Conservation (phyloP, 1,140 invertebrate genomes). For the Bombus vancouverensis region DNA sequence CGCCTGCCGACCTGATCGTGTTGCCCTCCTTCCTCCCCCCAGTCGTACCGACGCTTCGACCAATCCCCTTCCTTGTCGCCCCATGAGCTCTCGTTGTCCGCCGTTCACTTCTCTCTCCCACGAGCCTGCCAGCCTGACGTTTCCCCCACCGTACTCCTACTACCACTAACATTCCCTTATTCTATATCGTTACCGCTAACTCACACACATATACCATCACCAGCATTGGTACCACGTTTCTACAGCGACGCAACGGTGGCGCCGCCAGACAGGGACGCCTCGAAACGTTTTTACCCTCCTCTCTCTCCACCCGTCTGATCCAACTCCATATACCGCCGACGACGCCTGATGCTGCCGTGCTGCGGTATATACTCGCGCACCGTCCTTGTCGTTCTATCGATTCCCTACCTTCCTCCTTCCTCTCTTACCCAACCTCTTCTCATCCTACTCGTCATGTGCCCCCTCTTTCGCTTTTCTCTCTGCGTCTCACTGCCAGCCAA, state of each 20-base stretch:
- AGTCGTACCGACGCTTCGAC: constrained; percentile 42
- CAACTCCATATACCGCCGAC: constrained; percentile 42
- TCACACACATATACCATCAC: not conserved
- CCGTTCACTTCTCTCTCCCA: constrained; percentile 54
- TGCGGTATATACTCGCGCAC: constrained; percentile 53
- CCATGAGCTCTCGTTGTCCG: constrained; percentile 36
- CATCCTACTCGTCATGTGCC: constrained; percentile 45
- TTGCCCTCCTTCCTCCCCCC: constrained; percentile 43
- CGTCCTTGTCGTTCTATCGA: constrained; percentile 79
- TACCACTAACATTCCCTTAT: constrained; percentile 33
- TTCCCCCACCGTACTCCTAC: constrained; percentile 33
- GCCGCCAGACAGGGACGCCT: constrained; percentile 59
- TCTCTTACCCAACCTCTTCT: constrained; percentile 40
- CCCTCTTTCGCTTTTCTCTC: constrained; percentile 43
- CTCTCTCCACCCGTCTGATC: constrained; percentile 22
- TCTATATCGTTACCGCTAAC: constrained; percentile 48
- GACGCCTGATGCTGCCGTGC: constrained; percentile 59
- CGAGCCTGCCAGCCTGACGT: constrained; percentile 51
- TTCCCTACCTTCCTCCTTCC: constrained; percentile 69
- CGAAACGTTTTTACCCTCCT: constrained; percentile 38
- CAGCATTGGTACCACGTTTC: constrained; percentile 34
- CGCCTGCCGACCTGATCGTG: constrained; percentile 48
- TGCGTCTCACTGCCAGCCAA: constrained; percentile 46
- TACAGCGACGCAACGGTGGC: constrained; percentile 51
- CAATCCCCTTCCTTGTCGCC: constrained; percentile 58